These are phyloP conservation scores for Mastomys natalensis DNA, from an alignment of 2,113 vertebrate species.

Conservation along the genomic window DNA sequence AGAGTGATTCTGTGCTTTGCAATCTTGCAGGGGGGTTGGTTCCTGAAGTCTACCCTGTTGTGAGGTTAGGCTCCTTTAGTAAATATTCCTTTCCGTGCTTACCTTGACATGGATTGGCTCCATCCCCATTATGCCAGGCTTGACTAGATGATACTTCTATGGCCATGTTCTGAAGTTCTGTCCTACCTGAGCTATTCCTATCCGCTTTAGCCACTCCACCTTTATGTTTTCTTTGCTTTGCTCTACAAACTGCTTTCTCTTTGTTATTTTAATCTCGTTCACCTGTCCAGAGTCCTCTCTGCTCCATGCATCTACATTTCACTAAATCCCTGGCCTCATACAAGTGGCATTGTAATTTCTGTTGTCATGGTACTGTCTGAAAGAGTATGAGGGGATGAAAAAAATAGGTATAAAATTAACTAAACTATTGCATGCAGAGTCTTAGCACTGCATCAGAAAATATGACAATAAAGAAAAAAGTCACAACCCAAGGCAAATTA, in stretches of 20 bases:
- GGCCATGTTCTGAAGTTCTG: neutral
- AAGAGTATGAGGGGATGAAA: neutral
- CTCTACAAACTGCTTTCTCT: neutral
- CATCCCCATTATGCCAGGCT: neutral
- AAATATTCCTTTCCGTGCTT: neutral
- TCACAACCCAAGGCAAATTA: conserved; percentile 1
- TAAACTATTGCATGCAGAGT: neutral
- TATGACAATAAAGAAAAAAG: neutral
- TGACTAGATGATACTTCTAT: neutral
- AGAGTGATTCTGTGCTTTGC: neutral
- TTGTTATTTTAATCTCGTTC: neutral
- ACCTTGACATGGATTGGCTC: neutral
- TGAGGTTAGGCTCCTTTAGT: neutral
- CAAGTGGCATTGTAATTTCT: neutral
- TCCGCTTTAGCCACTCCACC: neutral
- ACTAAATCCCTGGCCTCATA: neutral
- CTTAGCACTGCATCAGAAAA: neutral
- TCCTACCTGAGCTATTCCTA: neutral
- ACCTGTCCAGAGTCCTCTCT: neutral
- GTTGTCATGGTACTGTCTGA: neutral
- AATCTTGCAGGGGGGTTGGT: neutral
- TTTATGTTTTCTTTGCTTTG: neutral
- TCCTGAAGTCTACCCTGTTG: neutral
- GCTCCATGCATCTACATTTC: neutral
- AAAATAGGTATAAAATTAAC: neutral